These are phyloP conservation scores for Oceanodroma tethys DNA, from an alignment of 2,113 vertebrate genomes.

Conservation along the genomic window DNA sequence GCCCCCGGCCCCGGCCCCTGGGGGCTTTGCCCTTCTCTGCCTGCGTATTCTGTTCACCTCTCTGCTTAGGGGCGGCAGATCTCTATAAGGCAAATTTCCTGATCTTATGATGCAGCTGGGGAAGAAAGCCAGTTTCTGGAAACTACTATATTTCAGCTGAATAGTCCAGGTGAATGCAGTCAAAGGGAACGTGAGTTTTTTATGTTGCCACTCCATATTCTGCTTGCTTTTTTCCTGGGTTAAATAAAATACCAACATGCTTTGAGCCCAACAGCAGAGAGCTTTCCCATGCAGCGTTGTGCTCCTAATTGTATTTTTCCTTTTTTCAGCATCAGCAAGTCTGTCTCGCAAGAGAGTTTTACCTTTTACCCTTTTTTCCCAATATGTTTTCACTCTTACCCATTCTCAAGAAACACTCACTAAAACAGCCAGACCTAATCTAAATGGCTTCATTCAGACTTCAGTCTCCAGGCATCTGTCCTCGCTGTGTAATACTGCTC, in stretches of 20 bases:
- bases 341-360: background rate
- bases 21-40: background rate
- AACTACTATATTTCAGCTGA: background rate
- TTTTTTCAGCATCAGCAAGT: background rate
- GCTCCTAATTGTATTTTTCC: background rate
- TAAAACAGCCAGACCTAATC: background rate
- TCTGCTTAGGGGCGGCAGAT: background rate
- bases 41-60: background rate
- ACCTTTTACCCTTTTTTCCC: background rate
- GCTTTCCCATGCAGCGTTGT: background rate
- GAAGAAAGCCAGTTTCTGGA: background rate
- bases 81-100: background rate
- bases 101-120: background rate
- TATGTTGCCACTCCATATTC: background rate
- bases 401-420: rapidly evolving
- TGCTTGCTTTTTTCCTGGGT: background rate
- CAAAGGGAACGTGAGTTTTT: background rate
- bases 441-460: background rate
- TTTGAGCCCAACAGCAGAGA: background rate
- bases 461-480: background rate
- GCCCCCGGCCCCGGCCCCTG: background rate
- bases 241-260: background rate
- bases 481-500: background rate
- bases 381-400: background rate
- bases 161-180: background rate